Evolutionary conservation across 2,888 invertebrate genomes (phyloP).

Genomic region (Trissonchulus sp.): DNA sequence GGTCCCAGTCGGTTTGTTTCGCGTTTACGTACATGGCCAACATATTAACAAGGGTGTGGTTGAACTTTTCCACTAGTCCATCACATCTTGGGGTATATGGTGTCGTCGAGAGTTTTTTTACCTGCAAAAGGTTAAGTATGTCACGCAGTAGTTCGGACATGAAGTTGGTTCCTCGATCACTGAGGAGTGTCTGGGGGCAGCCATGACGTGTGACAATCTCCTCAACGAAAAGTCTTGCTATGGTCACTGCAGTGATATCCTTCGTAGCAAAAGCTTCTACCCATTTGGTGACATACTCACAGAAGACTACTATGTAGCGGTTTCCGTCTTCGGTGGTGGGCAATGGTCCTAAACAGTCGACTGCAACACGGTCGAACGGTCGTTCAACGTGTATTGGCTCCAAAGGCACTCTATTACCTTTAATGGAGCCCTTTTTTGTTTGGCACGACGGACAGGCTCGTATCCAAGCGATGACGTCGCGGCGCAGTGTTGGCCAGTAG

Average conservation of each 20-base stretch:
- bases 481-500: slow-evolving; percentile 35
- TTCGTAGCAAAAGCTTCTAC: slow-evolving; percentile 41
- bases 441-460: slow-evolving; percentile 35
- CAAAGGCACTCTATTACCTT: slow-evolving; percentile 27
- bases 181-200: slow-evolving; percentile 34
- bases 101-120: slow-evolving; percentile 31
- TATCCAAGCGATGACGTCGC: slow-evolving; percentile 28
- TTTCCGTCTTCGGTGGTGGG: slow-evolving; percentile 32
- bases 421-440: slow-evolving; percentile 30
- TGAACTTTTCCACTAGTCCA: slow-evolving; percentile 40
- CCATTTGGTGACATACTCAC: slow-evolving; percentile 36
- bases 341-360: slow-evolving; percentile 40
- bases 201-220: slow-evolving; percentile 35
- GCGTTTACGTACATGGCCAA: slow-evolving; percentile 38
- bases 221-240: slow-evolving; percentile 39
- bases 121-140: slow-evolving; percentile 31
- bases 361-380: slow-evolving; percentile 38
- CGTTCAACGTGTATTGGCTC: slow-evolving; percentile 25
- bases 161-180: slow-evolving; percentile 38
- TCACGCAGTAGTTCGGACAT: slow-evolving; percentile 31
- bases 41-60: slow-evolving; percentile 39
- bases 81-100: slow-evolving; percentile 34
- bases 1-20: slow-evolving; percentile 33
- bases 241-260: slow-evolving; percentile 43
- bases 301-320: slow-evolving; percentile 38